These are phyloP conservation scores for Holocentrus rufus DNA, from an alignment of 2,797 vertebrate genomes.

Conservation along the genomic window DNA sequence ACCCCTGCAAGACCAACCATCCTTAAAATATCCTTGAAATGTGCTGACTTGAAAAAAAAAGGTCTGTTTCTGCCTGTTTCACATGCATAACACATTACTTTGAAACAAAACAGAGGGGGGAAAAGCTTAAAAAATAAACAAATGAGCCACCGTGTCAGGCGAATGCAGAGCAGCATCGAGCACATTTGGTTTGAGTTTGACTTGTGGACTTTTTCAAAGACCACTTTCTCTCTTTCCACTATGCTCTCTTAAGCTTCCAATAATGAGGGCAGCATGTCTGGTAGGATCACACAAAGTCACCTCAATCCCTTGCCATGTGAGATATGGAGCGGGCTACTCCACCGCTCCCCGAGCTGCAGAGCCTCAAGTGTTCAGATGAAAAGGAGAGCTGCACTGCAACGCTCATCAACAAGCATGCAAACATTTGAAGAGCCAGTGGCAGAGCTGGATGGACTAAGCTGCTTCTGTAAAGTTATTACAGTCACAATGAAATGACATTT, in stretches of 20 bases:
- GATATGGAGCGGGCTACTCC: constrained; percentile 18
- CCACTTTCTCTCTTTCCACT: constrained; percentile 23
- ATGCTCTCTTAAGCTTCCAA: constrained; percentile 39
- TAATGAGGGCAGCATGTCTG: constrained; percentile 47
- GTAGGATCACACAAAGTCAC: constrained; percentile 27
- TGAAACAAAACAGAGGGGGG: constrained; percentile 43
- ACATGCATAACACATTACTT: constrained; percentile 28
- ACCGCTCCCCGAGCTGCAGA: constrained; percentile 51
- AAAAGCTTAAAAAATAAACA: constrained; percentile 45
- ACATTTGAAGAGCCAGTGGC: constrained; percentile 29
- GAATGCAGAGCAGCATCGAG: constrained; percentile 18
- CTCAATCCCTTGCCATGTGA: constrained; percentile 34
- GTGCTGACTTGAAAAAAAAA: constrained; percentile 20
- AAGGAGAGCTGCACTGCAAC: constrained; percentile 15
- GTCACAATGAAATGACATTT: too few relatives aligned
- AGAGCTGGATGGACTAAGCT: background rate
- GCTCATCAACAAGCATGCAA: constrained; percentile 7
- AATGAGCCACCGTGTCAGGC: constrained; percentile 13
- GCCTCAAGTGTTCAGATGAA: constrained; percentile 37
- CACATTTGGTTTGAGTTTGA: constrained; percentile 67
- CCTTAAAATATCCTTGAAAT: constrained; percentile 47
- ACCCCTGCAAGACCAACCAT: constrained; percentile 8
- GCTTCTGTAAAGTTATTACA: background rate
- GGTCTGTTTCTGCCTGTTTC: constrained; percentile 9
- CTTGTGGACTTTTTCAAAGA: constrained; percentile 27